These are phyloP conservation scores for Odontesthes bonariensis DNA, from an alignment of 2,113 vertebrate species.

Conservation along the genomic window DNA sequence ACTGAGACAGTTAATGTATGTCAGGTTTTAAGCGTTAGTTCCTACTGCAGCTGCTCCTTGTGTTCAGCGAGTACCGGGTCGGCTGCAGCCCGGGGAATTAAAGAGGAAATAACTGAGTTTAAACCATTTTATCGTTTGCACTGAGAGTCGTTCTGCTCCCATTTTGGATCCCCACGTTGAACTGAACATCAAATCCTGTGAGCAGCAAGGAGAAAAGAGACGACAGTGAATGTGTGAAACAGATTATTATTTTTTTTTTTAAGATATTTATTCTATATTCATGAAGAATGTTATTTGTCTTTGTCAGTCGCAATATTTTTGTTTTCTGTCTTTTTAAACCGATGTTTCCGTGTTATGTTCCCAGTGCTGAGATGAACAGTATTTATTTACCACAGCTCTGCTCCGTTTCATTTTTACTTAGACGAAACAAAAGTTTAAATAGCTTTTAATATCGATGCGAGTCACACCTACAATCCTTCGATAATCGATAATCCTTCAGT, in stretches of 20 bases:
- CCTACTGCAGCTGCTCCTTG: not conserved
- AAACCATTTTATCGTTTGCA: not conserved
- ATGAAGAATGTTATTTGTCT: conserved; percentile 34
- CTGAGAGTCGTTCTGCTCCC: conserved; percentile 1
- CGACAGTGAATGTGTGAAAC: conserved; percentile 40
- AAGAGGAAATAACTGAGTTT: no score
- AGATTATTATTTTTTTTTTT: not conserved
- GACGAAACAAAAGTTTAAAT: not conserved
- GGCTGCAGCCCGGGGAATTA: not conserved
- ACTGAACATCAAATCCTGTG: conserved; percentile 1
- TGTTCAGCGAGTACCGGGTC: not conserved
- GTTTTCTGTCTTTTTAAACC: not conserved
- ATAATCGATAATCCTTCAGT: not conserved
- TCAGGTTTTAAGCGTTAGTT: not conserved
- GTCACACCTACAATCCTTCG: not conserved
- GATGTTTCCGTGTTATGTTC: not conserved
- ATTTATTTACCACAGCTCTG: not conserved
- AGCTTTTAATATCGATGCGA: not conserved
- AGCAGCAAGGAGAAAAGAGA: conserved; percentile 12
- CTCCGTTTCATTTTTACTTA: not conserved
- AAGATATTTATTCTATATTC: conserved; percentile 54
- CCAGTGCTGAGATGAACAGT: not conserved
- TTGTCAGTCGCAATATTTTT: conserved; percentile 4
- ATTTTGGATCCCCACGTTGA: not conserved
- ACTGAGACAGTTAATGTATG: not conserved